Percentiles rank a stretch among this genome's conserved stretches.
These are phyloP conservation scores for Encarsia formosa DNA, from an alignment of 2,888 invertebrate species.

Conservation along the genomic window DNA sequence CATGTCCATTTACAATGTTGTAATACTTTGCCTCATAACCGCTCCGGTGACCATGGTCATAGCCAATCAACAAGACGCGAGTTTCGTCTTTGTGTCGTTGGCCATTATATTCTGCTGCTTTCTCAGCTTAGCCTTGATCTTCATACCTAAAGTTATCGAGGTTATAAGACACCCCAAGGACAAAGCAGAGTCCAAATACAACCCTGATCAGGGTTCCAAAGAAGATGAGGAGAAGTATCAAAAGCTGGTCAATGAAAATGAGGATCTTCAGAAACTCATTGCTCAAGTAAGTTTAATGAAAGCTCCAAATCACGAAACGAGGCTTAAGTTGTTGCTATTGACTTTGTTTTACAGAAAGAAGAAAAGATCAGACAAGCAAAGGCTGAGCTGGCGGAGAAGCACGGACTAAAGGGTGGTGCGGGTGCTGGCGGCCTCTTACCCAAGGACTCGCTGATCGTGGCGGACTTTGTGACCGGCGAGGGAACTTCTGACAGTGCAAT, in stretches of 20 bases:
- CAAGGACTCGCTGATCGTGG: constrained; percentile 71
- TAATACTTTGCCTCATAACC: constrained; percentile 94
- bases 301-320: background rate
- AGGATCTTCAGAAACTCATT: constrained; percentile 92
- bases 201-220: constrained; percentile 77
- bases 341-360: constrained; percentile 67
- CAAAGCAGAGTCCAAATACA: constrained; percentile 82
- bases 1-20: constrained; percentile 99
- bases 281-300: constrained; percentile 67
- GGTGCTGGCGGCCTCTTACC: constrained; percentile 46
- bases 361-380: constrained; percentile 80
- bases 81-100: constrained; percentile 92
- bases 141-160: constrained; percentile 96
- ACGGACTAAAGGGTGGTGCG: constrained; percentile 58
- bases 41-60: constrained; percentile 97
- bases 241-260: constrained; percentile 89
- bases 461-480: constrained; percentile 72
- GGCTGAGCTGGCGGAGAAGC: constrained; percentile 75
- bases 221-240: constrained; percentile 95
- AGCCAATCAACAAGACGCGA: constrained; percentile 94
- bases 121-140: constrained; percentile 96
- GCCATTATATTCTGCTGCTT: constrained; percentile 98
- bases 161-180: constrained; percentile 85
- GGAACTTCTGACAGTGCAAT: constrained; percentile 78
- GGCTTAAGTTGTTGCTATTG: background rate